phyloP scores from a whole-genome alignment of 2,797 vertebrate genomes.

The Psittacula echo region DNA sequence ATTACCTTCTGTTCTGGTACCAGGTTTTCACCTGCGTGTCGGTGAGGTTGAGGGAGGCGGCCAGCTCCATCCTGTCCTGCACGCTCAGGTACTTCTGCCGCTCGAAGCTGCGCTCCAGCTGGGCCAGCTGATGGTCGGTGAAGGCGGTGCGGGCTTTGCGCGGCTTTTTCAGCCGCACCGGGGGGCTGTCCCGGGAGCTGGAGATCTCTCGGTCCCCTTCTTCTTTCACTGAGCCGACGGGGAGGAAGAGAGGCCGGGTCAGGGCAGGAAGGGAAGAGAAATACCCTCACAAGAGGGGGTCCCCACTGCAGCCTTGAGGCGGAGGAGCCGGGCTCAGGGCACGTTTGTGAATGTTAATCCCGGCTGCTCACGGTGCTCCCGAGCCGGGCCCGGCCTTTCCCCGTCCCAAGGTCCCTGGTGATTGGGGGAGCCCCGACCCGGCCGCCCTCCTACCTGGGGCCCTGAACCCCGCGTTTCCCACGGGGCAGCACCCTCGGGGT shows the following conservation, averaged over 20 bases:
- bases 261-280: not conserved
- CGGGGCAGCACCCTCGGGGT: not conserved
- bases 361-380: not conserved
- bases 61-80: slow-evolving; percentile 98
- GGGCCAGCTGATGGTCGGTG: slow-evolving; percentile 96
- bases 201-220: slow-evolving; percentile 97
- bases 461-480: not conserved
- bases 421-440: not conserved
- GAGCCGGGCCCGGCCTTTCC: not conserved
- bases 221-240: slow-evolving; percentile 87
- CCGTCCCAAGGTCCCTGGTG: not conserved
- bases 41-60: slow-evolving; percentile 96
- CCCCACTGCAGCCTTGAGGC: not conserved
- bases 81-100: slow-evolving; percentile 97
- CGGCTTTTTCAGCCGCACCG: slow-evolving; percentile 95
- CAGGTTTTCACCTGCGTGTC: slow-evolving; percentile 99
- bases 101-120: slow-evolving; percentile 98
- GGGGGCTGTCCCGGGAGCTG: slow-evolving; percentile 96
- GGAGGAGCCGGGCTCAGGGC: not conserved
- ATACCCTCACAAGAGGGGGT: not conserved
- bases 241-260: not conserved
- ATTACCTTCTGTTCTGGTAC: slow-evolving; percentile 99
- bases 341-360: not conserved
- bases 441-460: not conserved
- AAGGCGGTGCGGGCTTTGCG: slow-evolving; percentile 97